Evolutionary conservation across 2,797 vertebrate genomes (phyloP), one percentile per base, ranked within the genome.

Genomic region (Paratrypauchen microcephalus): DNA sequence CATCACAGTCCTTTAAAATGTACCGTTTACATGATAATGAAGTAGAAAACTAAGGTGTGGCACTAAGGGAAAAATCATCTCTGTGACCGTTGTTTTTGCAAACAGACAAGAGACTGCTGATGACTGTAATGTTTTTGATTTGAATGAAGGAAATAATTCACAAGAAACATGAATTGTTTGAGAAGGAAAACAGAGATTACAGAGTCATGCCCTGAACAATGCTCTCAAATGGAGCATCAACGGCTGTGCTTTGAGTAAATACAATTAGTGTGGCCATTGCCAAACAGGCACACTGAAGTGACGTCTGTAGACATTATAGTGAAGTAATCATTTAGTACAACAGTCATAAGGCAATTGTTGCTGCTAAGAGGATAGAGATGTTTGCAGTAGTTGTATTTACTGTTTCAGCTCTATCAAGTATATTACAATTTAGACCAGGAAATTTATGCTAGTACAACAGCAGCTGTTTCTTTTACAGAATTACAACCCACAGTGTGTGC

Each of bases 221-320:
- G 88, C 78, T 83, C 69, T 84, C 75, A 60, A 88, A 81, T 77
- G 7, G 79, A 30, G 78, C 78, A 76, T 82, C 80, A 82, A 75
- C 58, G 69, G 58, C 64, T 21, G 36, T 68, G 77, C 80, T 82
- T 79, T 66, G 57, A 47, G 69, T 79, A 84, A 87, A 87, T 63
- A 85, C 67, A 80, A 72, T 79, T 83, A 75, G n/a, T 0, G 6
- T 56, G n/a, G 56, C 63, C 66, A 66, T 79, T 2, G 39, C 50
- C 69, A 81, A 82, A 83, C 78, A 78, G 55, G 55, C 59, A 50
- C 48, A 6, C 39, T 66, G 16, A 66, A 48, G 18, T 28, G 70
- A 81, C 48, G 58, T 80, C 63, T 73, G 68, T 48, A 56, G 56
- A 30, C 28, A 21, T 74, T 66, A 68, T 69, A 60, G 23, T 13